These are phyloP conservation scores for Microcaecilia unicolor DNA, from an alignment of 2,797 vertebrate species.

Conservation along the genomic window DNA sequence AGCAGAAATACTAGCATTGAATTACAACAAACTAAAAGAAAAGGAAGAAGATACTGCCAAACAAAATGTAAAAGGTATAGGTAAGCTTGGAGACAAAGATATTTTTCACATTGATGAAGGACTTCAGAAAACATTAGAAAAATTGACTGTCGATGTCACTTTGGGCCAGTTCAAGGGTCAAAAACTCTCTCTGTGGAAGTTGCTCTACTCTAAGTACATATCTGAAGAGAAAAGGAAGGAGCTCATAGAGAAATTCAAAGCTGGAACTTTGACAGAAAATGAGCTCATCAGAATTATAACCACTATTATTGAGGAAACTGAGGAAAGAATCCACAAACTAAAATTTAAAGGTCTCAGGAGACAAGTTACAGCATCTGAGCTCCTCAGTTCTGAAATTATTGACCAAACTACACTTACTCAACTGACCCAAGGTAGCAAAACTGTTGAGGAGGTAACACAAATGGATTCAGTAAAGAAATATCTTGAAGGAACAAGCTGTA, in stretches of 20 bases:
- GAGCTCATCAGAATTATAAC: not conserved
- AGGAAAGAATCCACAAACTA: not conserved
- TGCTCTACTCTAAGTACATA: constrained; percentile 13
- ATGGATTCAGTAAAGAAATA: constrained; percentile 11
- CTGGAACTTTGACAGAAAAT: not conserved
- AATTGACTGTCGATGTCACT: constrained; percentile 29
- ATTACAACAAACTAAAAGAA: too few species aligned
- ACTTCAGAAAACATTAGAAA: constrained; percentile 39
- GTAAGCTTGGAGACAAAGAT: not conserved
- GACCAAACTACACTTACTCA: constrained; percentile 8
- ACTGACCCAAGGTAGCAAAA: constrained; percentile 14
- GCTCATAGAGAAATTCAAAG: constrained; percentile 2
- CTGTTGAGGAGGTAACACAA: not conserved
- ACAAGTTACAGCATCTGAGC: constrained; percentile 35
- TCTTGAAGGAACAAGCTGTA: constrained; percentile 41
- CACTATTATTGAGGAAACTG: constrained; percentile 20
- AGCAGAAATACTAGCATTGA: too few species aligned
- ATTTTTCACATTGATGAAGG: constrained; percentile 31
- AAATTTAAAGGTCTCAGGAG: constrained; percentile 42
- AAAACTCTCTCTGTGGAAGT: constrained; percentile 5
- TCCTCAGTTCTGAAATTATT: constrained; percentile 30
- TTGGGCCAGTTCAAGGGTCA: constrained; percentile 10
- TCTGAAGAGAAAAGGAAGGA: constrained; percentile 10
- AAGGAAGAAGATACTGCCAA: not conserved
- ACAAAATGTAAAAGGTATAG: not conserved